Evolutionary conservation across 2,113 vertebrate genomes (phyloP).

Genomic region (Rousettus leschenaultii): DNA sequence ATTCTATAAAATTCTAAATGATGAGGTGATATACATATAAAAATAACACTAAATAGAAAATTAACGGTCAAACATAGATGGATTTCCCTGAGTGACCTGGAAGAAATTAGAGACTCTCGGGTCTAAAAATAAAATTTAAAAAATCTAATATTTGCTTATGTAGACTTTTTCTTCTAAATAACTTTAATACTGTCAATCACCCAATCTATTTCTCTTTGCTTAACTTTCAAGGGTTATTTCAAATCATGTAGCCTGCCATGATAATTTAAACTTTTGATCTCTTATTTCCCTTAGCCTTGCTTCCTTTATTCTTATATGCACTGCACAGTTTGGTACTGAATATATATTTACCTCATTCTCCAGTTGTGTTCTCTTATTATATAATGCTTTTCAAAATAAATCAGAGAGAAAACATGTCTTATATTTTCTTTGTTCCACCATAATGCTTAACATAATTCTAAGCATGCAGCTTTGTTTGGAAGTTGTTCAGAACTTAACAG

Average conservation of each 20-base stretch:
- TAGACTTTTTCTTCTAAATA: neutral
- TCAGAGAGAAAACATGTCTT: neutral
- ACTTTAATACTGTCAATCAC: neutral
- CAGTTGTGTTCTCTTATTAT: neutral
- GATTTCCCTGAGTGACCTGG: neutral
- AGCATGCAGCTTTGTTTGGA: neutral
- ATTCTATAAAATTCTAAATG: neutral
- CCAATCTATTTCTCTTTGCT: neutral
- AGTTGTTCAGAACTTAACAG: constrained; percentile 16
- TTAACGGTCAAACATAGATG: neutral
- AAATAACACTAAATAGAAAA: neutral
- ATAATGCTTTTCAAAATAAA: neutral
- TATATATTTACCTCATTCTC: neutral
- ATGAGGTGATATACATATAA: neutral
- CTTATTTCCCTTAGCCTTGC: neutral
- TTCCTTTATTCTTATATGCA: neutral
- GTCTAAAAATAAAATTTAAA: neutral
- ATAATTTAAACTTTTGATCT: neutral
- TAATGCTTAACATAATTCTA: neutral
- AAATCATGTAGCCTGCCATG: neutral
- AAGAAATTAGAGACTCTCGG: neutral
- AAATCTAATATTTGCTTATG: neutral
- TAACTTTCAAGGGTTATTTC: neutral
- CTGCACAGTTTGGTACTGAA: neutral
- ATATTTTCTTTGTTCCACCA: neutral